Percentiles rank a stretch among this genome's conserved stretches.
phyloP scores from a whole-genome alignment of 1,140 invertebrate genomes.

The Elysia chlorotica region DNA sequence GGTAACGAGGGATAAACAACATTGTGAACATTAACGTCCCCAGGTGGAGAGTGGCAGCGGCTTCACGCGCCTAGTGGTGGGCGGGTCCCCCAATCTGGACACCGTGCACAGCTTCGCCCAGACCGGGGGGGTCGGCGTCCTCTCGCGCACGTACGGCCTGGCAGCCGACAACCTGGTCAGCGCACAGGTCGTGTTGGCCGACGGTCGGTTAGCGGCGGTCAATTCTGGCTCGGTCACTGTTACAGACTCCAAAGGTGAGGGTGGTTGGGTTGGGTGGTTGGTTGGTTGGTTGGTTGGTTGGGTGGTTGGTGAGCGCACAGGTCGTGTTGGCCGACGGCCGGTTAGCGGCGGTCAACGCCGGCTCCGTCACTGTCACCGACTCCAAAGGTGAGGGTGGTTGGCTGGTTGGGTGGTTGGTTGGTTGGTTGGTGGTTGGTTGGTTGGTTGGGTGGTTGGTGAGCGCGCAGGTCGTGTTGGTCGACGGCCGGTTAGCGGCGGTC shows the following conservation, averaged over 20 bases:
- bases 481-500: conserved; percentile 27
- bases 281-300: no score
- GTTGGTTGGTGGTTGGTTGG: no score
- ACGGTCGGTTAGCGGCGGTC: conserved; percentile 28
- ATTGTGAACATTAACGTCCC: no score
- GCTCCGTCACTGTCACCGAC: conserved; percentile 12
- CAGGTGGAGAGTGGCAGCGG: conserved; percentile 24
- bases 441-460: no score
- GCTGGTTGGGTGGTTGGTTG: no score
- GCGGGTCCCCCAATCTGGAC: conserved; percentile 35
- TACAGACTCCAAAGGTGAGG: conserved; percentile 7
- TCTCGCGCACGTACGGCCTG: conserved; percentile 34
- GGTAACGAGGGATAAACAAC: no score
- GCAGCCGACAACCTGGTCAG: conserved; percentile 41
- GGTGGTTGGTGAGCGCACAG: no score
- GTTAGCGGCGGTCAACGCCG: conserved; percentile 19
- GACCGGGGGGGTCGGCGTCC: conserved; percentile 39
- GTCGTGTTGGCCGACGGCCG: conserved; percentile 32
- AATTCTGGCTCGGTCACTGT: conserved; percentile 16
- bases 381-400: conserved; percentile 6
- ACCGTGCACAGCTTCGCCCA: conserved; percentile 32
- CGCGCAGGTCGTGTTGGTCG: conserved; percentile 24
- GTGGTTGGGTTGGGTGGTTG: no score
- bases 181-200: conserved; percentile 24
- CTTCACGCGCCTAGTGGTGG: conserved; percentile 25